Evolutionary conservation across 2,888 invertebrate species (phyloP), one percentile per base, ranked within the genome.

Genomic region (Kuschelorhynchus macadamiae): DNA sequence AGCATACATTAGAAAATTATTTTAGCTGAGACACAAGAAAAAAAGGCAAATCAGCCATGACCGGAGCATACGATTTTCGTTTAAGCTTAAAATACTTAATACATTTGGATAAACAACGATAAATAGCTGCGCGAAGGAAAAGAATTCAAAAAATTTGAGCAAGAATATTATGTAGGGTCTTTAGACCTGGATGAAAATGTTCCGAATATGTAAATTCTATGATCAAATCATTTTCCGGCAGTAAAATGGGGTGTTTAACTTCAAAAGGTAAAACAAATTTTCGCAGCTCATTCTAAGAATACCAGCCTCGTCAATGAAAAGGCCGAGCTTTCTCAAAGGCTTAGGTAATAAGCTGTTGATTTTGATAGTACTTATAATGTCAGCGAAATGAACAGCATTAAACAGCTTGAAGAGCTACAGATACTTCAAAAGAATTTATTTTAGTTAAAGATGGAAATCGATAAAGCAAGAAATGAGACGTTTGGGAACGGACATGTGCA

Each of bases 251-350:
- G 18, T 56, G 42, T 25, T 56, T 56, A 3, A n/a, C 17, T 2
- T 39, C 30, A 25, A 41, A 56, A 5, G 12, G 9, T 5, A 49
- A 16, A 5, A 4, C 3, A 2, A 42, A 42, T 11, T 41, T 20
- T 20, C 11, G 18, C 12, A 57, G 25, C 46, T 46, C 32, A 46
- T 46, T 33, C 57, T 57, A 14, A 57, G 46, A 16, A 57, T 39
- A 36, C 42, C 42, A 30, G 16, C 49, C 5, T 25, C 12, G 16
- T 33, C 33, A 9, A n/a, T 17, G 17, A 53, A 36, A 7, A n/a
- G 20, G 20, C 11, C 16, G 16, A 53, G 52, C 12, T 53, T 53
- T 36, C 52, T n/a, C 12, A 33, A 53, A 2, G 32, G 52, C 20
- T 53, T 53, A 1, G 52, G 52, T 33, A 53, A 14, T 18, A 39